Conservation (phyloP, 2,797 vertebrate species). For the Sus cebifrons region DNA sequence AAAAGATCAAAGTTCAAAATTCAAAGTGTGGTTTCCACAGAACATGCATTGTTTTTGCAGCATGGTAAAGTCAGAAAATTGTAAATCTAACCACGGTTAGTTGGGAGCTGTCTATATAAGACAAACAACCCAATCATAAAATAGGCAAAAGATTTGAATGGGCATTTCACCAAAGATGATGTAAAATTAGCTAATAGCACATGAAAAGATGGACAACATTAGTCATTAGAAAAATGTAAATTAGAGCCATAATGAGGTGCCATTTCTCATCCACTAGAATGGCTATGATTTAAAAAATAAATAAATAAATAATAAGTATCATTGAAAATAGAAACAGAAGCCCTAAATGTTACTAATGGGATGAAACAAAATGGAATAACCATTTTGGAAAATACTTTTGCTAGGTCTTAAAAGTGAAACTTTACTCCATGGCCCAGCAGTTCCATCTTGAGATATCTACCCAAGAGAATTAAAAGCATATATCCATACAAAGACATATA, state of each 20-base stretch:
- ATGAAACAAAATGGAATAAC: not conserved
- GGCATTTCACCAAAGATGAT: not conserved
- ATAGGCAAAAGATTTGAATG: not conserved
- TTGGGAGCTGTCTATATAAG: not conserved
- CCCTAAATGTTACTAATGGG: not conserved
- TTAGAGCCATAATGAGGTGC: not conserved
- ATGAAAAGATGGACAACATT: conserved; percentile 15
- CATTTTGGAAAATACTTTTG: not conserved
- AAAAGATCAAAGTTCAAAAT: not conserved
- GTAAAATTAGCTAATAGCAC: not conserved
- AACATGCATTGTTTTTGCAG: not conserved
- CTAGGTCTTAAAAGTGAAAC: conserved; percentile 5
- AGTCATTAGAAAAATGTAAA: not conserved
- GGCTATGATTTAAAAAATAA: not conserved
- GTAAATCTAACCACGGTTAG: not conserved
- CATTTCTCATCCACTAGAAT: not conserved
- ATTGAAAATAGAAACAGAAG: not conserved
- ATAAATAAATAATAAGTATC: not conserved
- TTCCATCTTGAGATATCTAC: not conserved
- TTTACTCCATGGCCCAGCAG: not conserved
- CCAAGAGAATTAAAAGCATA: not conserved
- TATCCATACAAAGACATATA: not conserved
- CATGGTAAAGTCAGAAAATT: not conserved
- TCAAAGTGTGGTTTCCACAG: not conserved
- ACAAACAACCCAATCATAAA: not conserved